A percentile compares a stretch with the other conserved stretches of the same genome.
phyloP scores from a whole-genome alignment of 2,888 invertebrate genomes.

The Paralinhomoeus sp. region DNA sequence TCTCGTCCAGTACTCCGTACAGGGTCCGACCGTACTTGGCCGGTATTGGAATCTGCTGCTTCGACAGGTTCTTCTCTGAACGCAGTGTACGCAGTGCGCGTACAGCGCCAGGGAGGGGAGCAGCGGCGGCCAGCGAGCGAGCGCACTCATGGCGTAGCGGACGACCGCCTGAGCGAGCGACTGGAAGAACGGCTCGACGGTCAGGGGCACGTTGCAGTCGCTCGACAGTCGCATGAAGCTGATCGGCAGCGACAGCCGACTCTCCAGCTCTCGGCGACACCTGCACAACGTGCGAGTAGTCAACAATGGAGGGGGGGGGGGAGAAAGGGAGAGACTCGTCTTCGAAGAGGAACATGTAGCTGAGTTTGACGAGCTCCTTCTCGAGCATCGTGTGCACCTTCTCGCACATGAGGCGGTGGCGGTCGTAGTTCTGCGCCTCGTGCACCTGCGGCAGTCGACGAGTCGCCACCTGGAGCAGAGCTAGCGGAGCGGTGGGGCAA shows the following conservation, averaged over 20 bases:
- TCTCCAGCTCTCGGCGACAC: too few species aligned
- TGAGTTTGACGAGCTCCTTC: constrained; percentile 7
- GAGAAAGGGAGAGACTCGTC: too few species aligned
- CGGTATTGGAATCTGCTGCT: constrained; percentile 13
- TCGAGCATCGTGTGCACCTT: constrained; percentile 8
- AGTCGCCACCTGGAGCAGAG: neutral
- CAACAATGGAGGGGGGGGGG: too few species aligned
- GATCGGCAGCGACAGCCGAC: too few species aligned
- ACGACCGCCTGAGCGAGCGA: constrained; percentile 15
- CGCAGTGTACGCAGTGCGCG: too few species aligned
- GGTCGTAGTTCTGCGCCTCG: neutral
- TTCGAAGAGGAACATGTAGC: neutral
- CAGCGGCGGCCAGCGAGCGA: too few species aligned
- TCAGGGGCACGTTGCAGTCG: constrained; percentile 7
- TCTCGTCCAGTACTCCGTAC: constrained; percentile 26
- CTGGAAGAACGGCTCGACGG: constrained; percentile 16
- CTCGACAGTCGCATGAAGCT: too few species aligned
- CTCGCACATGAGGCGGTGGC: constrained; percentile 5
- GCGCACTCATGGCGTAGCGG: constrained; percentile 11
- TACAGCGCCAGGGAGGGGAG: too few species aligned
- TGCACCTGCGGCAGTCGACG: neutral
- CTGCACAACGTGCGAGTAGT: too few species aligned
- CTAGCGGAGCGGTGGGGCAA: neutral
- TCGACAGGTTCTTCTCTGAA: neutral
- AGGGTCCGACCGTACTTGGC: constrained; percentile 18